These are phyloP conservation scores for Leptodactylus fuscus DNA, from an alignment of 2,113 vertebrate species.

Conservation along the genomic window DNA sequence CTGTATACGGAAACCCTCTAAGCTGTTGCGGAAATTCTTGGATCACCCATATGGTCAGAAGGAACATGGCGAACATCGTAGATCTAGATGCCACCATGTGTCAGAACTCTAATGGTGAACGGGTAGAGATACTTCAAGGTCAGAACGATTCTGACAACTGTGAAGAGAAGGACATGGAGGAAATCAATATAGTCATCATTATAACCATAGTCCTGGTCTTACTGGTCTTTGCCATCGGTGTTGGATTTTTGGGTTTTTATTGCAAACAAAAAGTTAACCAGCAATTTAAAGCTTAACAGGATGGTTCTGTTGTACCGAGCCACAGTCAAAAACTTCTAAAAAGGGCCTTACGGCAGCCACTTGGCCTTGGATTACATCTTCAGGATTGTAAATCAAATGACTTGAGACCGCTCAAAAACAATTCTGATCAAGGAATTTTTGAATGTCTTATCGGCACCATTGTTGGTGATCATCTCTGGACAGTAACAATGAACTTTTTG, in stretches of 20 bases:
- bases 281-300: conserved; percentile 75
- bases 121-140: conserved; percentile 74
- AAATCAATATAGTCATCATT: conserved; percentile 73
- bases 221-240: conserved; percentile 63
- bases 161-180: conserved; percentile 71
- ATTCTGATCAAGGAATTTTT: not conserved
- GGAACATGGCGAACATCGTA: conserved; percentile 76
- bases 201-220: conserved; percentile 69
- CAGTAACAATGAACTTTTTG: not conserved
- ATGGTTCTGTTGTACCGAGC: not conserved
- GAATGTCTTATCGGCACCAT: conserved; percentile 3
- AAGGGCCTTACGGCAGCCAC: not conserved
- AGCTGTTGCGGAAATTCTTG: conserved; percentile 86
- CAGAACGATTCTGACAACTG: conserved; percentile 82
- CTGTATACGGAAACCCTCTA: conserved; percentile 88
- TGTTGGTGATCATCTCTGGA: not conserved
- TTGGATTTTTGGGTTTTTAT: conserved; percentile 71
- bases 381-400: not conserved
- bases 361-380: not conserved
- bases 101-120: conserved; percentile 71
- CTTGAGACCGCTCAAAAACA: not conserved
- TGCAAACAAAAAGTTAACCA: conserved; percentile 73
- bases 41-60: conserved; percentile 82
- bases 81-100: conserved; percentile 80
- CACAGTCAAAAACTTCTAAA: not conserved